Base-by-base conservation (phyloP, 1,140 invertebrate species). In the Drosophila lini region DNA sequence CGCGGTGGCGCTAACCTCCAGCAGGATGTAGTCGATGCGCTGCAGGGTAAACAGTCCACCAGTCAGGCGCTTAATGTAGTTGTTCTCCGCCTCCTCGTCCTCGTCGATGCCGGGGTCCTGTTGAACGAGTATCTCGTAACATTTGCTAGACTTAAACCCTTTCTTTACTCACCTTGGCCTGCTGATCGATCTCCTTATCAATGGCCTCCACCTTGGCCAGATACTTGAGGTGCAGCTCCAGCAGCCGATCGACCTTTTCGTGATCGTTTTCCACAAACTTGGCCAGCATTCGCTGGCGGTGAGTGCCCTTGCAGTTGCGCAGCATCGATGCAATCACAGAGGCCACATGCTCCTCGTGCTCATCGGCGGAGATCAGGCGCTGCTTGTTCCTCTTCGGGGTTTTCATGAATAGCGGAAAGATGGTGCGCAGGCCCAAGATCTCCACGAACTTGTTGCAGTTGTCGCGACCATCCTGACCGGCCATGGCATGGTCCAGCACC, bases 381-480 rank as follows among this genome's bases (percentile, higher is more conserved):
- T 96, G 97, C 71, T 97, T 94, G 78, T 96, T 95, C 81, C 96
- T 97, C 62, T 96, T 97, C 5, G 98, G 98, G 0, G 98, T 99
- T 94, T 99, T 98, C 98, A 99, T 99, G 91, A 99, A 99, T 0
- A 99, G 93, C 2, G 99, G 98, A 93, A 99, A 99, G 57, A 99
- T 96, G 2, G 98, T 99, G 34, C 98, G 93, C 9, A 99, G 94
- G 1, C 99, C 99, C 3, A 99, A 94, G 81, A 99, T 99, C 91
- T 99, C 99, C 0, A 99, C 97, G 93, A 99, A 99, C 93, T 99
- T 99, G 90, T 98, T 98, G 91, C 98, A 99, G 91, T 99, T 99
- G 76, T 99, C 97, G 84, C 95, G 95, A 7, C 98, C 98, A 92
- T 99, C 97, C 3, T 95, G 94, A 5, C 98, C 98, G 42, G 96